These are phyloP conservation scores for Calephelis nemesis DNA, from an alignment of 1,140 invertebrate species.

Conservation along the genomic window DNA sequence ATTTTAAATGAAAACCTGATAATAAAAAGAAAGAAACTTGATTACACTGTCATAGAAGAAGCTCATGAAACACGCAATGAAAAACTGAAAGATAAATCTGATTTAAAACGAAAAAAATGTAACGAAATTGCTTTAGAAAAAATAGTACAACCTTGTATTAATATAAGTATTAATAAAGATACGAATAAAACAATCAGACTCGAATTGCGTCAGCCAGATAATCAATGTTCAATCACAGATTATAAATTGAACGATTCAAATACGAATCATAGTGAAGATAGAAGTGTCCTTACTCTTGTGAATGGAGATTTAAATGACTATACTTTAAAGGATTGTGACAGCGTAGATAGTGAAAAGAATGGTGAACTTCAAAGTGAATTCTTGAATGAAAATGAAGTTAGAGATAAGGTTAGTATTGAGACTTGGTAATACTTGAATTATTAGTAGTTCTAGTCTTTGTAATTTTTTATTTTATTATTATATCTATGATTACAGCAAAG, in stretches of 20 bases:
- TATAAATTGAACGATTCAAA: constrained; percentile 44
- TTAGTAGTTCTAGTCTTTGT: too few relatives aligned
- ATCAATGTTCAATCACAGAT: constrained; percentile 41
- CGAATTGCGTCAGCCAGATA: constrained; percentile 54
- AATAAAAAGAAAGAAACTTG: constrained; percentile 44
- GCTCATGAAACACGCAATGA: constrained; percentile 36
- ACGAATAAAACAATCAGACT: constrained; percentile 54
- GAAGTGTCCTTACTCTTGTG: constrained; percentile 24
- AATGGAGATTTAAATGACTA: constrained; percentile 33
- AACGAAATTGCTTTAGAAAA: constrained; percentile 37
- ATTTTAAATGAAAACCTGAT: constrained; percentile 55
- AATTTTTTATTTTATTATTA: too few relatives aligned
- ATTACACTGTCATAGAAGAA: constrained; percentile 35
- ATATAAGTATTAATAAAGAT: constrained; percentile 59
- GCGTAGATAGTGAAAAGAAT: constrained; percentile 22
- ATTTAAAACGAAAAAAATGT: constrained; percentile 49
- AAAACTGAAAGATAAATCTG: constrained; percentile 40
- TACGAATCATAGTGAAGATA: constrained; percentile 21
- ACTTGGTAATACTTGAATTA: too few relatives aligned
- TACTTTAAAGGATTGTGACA: constrained; percentile 30
- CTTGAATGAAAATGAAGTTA: constrained; percentile 19
- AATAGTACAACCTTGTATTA: constrained; percentile 42
- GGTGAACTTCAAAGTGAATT: constrained; percentile 22
- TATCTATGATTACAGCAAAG: too few relatives aligned
- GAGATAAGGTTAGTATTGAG: constrained; percentile 4